phyloP scores from a whole-genome alignment of 37 sponge, comb jelly and placozoan species.

The Theonella swinhoei region DNA sequence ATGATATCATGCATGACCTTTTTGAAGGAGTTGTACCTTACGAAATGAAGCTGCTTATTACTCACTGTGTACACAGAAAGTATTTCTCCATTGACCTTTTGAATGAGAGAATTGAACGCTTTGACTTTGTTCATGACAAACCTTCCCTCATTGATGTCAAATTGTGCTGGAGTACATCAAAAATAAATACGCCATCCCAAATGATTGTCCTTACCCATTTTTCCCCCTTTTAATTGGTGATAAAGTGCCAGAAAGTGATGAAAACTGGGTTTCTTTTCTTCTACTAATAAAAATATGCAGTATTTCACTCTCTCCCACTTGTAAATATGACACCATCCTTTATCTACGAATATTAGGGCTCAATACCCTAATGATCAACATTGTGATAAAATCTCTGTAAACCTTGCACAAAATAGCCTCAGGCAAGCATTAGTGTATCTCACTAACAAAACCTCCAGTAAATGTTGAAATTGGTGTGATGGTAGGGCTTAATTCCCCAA shows the following conservation, averaged over 20 bases:
- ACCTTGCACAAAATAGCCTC: no score
- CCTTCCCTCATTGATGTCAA: conserved; percentile 12
- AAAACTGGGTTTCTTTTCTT: conserved; percentile 46
- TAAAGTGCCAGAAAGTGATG: conserved; percentile 38
- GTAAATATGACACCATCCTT: conserved; percentile 27
- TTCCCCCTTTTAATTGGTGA: conserved; percentile 32
- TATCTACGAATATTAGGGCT: conserved; percentile 36
- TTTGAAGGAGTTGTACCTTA: conserved; percentile 51
- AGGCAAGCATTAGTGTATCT: conserved; percentile 30
- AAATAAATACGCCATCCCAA: conserved; percentile 25
- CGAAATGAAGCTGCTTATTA: conserved; percentile 26
- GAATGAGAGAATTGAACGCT: conserved; percentile 30
- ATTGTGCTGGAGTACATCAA: neutral
- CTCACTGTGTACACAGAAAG: conserved; percentile 31
- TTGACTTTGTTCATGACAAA: conserved; percentile 19
- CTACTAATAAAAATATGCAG: conserved; percentile 35
- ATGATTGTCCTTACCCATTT: conserved; percentile 16
- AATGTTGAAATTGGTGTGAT: no score
- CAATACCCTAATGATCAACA: no score
- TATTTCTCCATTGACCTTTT: conserved; percentile 18
- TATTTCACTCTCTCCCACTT: conserved; percentile 23
- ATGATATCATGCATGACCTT: conserved; percentile 52
- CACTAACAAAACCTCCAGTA: conserved; percentile 21
- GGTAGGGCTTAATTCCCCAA: no score
- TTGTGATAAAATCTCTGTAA: no score